Conservation (phyloP, 2,888 invertebrate genomes). For the Halictus quadricinctus region DNA sequence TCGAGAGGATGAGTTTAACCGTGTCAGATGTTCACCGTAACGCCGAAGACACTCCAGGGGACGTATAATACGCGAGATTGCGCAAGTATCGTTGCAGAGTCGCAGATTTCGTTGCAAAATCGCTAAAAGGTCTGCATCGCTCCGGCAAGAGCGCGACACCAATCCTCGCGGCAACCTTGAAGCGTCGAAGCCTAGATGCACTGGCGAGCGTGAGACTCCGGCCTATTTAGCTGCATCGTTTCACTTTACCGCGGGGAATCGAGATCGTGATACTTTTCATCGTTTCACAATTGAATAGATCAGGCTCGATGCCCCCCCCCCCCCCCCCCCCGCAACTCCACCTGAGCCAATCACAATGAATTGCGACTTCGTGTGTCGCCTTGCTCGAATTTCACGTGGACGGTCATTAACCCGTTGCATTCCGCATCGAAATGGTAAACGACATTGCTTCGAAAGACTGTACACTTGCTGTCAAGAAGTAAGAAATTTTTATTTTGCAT, state of each 20-base stretch:
- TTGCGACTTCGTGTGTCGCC: background rate
- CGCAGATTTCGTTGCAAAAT: slow-evolving; percentile 63
- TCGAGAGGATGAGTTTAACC: background rate
- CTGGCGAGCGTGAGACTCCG: slow-evolving; percentile 54
- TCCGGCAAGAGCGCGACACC: slow-evolving; percentile 46
- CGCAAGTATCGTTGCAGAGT: slow-evolving; percentile 47
- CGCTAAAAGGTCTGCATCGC: slow-evolving; percentile 51
- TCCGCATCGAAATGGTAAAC: too few relatives aligned
- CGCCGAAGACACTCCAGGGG: slow-evolving; percentile 1
- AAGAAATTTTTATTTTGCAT: too few relatives aligned
- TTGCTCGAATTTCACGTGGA: background rate
- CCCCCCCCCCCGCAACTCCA: background rate
- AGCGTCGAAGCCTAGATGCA: slow-evolving; percentile 41
- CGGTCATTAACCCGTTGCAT: background rate
- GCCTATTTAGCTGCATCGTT: slow-evolving; percentile 53
- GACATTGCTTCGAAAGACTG: too few relatives aligned
- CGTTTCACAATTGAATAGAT: slow-evolving; percentile 51
- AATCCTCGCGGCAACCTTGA: slow-evolving; percentile 62
- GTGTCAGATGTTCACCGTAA: slow-evolving; percentile 12
- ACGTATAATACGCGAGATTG: slow-evolving; percentile 16
- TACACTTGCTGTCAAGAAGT: too few relatives aligned
- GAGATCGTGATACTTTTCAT: slow-evolving; percentile 55
- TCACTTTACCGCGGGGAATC: slow-evolving; percentile 40
- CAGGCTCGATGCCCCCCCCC: background rate
- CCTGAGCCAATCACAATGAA: background rate